Base-by-base conservation (phyloP, 2,797 vertebrate species). In the Microctenopoma steveboyesi region DNA sequence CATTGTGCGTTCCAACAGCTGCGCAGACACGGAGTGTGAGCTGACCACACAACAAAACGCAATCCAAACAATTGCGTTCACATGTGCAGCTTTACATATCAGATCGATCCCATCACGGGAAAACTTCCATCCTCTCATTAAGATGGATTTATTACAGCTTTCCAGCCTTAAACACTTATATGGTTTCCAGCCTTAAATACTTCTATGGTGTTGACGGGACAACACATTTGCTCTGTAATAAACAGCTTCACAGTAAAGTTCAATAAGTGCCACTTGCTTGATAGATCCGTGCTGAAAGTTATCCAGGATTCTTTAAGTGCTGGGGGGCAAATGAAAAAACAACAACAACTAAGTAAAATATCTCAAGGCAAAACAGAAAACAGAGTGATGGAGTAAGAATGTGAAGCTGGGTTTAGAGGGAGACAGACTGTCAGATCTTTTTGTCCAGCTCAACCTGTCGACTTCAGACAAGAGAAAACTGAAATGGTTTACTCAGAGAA, bases 381-480 rank as follows among this genome's bases (percentile, higher is more conserved):
- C 64, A 58, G 76, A 64, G 66, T 84, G 89, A 90, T 83, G 84
- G 85, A 85, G 76, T 68, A 71, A 78, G 79, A 59, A 81, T 43
- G 62, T 55, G 76, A 70, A 68, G 81, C 64, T 43, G 61, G 47
- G 85, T 76, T 82, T 56, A 71, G 67, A 37, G 69, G 69, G 54
- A 81, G 86, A 72, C 50, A 28, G 70, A 47, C 77, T 88, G 90
- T 91, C 90, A 87, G 74, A 62, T 81, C 73, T 87, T 90, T 90
- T 82, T 80, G 87, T 87, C 86, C 84, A 51, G 81, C 77, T 84
- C 83, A 76, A 88, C 78, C 85, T 89, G 88, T 88, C 85, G 56
- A 84, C 86, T 88, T 86, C 82, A 88, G 83, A 89, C 81, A 69
- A 77, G 80, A 88, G 81, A 87, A 87, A 86, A 83, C 66, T 80